Evolutionary conservation across 2,113 vertebrate genomes (phyloP).

Genomic region (Pao palembangensis): DNA sequence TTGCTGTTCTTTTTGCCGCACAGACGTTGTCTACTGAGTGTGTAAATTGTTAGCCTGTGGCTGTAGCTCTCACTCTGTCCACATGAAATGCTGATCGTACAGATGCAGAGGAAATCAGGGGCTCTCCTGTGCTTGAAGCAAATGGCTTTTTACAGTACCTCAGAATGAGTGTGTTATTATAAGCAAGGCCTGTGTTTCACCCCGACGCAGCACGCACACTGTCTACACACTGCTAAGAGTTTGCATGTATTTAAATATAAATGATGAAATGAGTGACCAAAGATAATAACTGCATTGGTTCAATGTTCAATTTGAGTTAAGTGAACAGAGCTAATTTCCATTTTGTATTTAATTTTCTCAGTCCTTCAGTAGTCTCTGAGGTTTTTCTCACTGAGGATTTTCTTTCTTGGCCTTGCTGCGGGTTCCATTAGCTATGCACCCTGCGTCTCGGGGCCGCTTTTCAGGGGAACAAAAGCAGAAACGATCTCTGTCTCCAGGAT

Average conservation of each 20-base stretch:
- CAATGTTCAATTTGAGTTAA: background rate
- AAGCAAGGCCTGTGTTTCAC: slow-evolving; percentile 31
- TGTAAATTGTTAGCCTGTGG: background rate
- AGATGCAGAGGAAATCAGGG: slow-evolving; percentile 15
- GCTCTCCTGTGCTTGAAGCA: slow-evolving; percentile 29
- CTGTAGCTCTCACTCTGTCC: background rate
- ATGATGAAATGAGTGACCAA: background rate
- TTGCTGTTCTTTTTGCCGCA: background rate
- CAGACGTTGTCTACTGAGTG: background rate
- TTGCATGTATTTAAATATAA: no score
- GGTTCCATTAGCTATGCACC: slow-evolving; percentile 61
- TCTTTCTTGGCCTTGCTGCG: slow-evolving; percentile 23
- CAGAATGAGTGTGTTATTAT: slow-evolving; percentile 32
- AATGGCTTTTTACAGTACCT: slow-evolving; percentile 26
- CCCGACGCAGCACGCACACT: slow-evolving; percentile 10
- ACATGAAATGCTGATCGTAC: slow-evolving; percentile 33
- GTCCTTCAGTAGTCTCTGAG: slow-evolving; percentile 32
- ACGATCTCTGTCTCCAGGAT: slow-evolving; percentile 49
- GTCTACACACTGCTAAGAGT: slow-evolving; percentile 13
- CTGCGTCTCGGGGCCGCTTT: slow-evolving; percentile 39
- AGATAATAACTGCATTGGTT: slow-evolving; percentile 1
- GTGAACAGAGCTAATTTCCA: background rate
- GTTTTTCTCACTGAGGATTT: slow-evolving; percentile 25
- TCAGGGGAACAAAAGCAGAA: slow-evolving; percentile 56
- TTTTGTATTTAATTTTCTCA: slow-evolving; percentile 32